Conservation (phyloP, 2,797 vertebrate species). For the Falco concolor region DNA sequence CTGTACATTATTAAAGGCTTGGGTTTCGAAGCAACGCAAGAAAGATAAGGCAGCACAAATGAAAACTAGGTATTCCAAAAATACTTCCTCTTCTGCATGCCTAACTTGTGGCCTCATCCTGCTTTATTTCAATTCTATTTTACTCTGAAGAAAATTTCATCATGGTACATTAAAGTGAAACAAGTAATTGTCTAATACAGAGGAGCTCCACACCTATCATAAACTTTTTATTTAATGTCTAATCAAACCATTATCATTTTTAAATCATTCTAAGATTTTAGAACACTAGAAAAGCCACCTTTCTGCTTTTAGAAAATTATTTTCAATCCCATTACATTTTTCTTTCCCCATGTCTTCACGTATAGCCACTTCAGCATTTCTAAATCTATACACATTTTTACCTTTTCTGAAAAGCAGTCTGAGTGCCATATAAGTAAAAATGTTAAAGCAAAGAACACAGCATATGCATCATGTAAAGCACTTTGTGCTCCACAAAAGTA, state of each 20-base stretch:
- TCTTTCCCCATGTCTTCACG: not conserved
- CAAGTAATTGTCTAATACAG: not conserved
- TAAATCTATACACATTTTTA: not conserved
- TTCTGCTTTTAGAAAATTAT: not conserved
- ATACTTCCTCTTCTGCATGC: not conserved
- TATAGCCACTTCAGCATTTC: not conserved
- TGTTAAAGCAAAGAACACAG: not conserved
- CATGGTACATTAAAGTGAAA: not conserved
- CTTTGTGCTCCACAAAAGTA: not conserved
- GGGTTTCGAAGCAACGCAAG: not conserved
- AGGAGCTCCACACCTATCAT: not conserved
- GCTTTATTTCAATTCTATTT: not conserved
- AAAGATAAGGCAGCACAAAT: not conserved
- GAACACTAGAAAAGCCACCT: not conserved
- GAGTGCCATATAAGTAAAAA: not conserved
- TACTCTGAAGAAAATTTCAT: not conserved
- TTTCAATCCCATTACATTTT: not conserved
- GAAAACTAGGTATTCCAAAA: not conserved
- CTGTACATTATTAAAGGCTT: not conserved
- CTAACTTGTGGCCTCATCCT: not conserved
- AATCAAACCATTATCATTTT: not conserved
- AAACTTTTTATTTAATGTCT: not conserved
- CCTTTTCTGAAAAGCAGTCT: not conserved
- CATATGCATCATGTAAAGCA: not conserved
- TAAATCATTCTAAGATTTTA: not conserved